Evolutionary conservation across 1,140 invertebrate species (phyloP), one percentile per base, ranked within the genome.

Genomic region (Heterodera carotae): DNA sequence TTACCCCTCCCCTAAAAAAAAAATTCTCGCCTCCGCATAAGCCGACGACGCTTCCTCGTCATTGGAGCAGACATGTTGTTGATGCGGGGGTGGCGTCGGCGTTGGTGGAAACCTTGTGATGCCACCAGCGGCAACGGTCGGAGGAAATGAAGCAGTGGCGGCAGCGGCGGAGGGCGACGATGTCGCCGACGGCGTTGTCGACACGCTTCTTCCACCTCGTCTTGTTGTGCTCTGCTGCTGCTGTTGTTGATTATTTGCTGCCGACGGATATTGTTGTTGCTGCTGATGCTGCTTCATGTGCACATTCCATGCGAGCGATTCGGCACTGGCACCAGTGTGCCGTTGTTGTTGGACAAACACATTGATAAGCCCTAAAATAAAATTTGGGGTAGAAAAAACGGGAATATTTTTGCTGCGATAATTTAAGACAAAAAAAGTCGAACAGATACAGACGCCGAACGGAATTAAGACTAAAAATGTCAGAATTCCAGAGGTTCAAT

Each of bases 281-380:
- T 56, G 48, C 15, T 56, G 48, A 18, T 56, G 48, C 15, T 22
- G 48, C 48, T 18, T 56, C 48, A 56, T 56, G 48, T 56, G 48
- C 48, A 56, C 48, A 22, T 56, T 56, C 48, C 48, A 56, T 56
- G 48, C 15, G 4, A 22, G 48, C 48, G 22, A 18, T 56, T 56
- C 48, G 22, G 48, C 48, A 4, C 12, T 4, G 22, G 18, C 48
- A 22, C 12, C 12, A 56, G 12, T 18, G 48, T 56, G 48, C 66
- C 66, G 66, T 18, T 34, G 62, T 66, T 66, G 62, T 0, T 66
- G 43, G 29, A 71, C 69, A 29, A 71, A 39, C 43, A 71, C 69
- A 36, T 31, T 33, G 69, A 39, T n/a, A 71, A 66, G 27, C 1
- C 62, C 62, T 66, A 18, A 22, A 22, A 5, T 4, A 56, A 56